These are phyloP conservation scores for Tenthredo livida DNA, from an alignment of 2,888 invertebrate genomes.

Conservation along the genomic window DNA sequence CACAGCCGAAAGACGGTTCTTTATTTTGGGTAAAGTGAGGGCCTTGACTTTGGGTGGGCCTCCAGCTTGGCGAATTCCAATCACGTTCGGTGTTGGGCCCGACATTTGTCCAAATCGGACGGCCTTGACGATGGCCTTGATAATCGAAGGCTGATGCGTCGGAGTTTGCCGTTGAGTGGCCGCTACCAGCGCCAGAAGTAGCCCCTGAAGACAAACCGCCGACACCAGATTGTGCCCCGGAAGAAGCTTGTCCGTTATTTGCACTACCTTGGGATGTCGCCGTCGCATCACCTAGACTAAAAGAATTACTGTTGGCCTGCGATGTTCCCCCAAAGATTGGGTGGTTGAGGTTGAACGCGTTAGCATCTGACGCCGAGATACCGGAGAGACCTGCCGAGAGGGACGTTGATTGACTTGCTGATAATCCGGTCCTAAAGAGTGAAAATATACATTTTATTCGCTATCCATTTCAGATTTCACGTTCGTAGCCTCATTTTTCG, in stretches of 20 bases:
- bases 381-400: constrained; percentile 68
- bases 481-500: neutral
- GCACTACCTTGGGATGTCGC: constrained; percentile 69
- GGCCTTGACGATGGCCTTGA: constrained; percentile 53
- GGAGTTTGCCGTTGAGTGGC: constrained; percentile 55
- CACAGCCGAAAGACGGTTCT: constrained; percentile 11
- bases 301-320: constrained; percentile 66
- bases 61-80: constrained; percentile 33
- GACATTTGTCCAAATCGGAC: constrained; percentile 60
- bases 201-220: constrained; percentile 64
- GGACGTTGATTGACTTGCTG: constrained; percentile 70
- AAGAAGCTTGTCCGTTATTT: constrained; percentile 68
- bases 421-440: constrained; percentile 62
- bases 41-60: constrained; percentile 12
- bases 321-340: constrained; percentile 66
- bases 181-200: constrained; percentile 61
- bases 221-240: constrained; percentile 68
- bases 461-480: neutral
- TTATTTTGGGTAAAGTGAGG: neutral
- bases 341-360: constrained; percentile 65
- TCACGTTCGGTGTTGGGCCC: constrained; percentile 55
- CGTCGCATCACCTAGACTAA: constrained; percentile 66
- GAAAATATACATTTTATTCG: neutral
- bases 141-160: constrained; percentile 55
- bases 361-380: constrained; percentile 68